Percentiles rank a stretch among this genome's conserved stretches.
These are phyloP conservation scores for Meriones psammophilus DNA, from an alignment of 2,797 vertebrate genomes.

Conservation along the genomic window DNA sequence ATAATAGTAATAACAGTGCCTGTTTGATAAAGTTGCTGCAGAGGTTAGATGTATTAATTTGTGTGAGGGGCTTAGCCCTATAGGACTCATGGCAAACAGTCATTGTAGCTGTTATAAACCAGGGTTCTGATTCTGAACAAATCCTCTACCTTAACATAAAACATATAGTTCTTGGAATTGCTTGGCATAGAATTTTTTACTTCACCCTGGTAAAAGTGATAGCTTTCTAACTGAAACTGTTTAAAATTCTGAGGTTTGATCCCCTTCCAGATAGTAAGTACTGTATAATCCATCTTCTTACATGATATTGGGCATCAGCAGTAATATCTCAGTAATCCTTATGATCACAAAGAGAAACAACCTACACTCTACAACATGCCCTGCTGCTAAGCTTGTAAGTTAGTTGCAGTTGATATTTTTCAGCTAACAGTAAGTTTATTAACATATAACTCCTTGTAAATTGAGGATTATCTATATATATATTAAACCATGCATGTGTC, in stretches of 20 bases:
- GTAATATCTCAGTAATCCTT: background rate
- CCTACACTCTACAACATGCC: background rate
- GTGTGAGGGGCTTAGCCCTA: background rate
- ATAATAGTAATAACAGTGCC: slow-evolving; percentile 3
- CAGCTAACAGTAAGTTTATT: background rate
- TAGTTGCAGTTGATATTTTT: background rate
- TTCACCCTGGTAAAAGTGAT: background rate
- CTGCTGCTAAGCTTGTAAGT: background rate
- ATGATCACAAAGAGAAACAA: background rate
- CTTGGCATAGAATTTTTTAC: background rate
- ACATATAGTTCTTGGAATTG: background rate
- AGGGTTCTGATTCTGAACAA: slow-evolving; percentile 51
- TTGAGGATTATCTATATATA: background rate
- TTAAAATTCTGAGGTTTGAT: slow-evolving; percentile 4
- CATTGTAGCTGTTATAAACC: slow-evolving; percentile 23
- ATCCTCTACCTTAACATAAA: slow-evolving; percentile 41
- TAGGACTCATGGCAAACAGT: background rate
- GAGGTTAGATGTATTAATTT: background rate
- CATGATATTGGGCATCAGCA: background rate
- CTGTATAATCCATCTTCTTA: background rate
- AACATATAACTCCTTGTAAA: background rate
- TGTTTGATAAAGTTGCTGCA: slow-evolving; percentile 20
- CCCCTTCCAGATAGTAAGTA: background rate
- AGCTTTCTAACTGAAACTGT: background rate
- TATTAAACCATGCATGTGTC: background rate